Percentiles rank a stretch among this genome's conserved stretches.
Conservation (phyloP, 2,797 vertebrate species). For the Thunnus albacares region DNA sequence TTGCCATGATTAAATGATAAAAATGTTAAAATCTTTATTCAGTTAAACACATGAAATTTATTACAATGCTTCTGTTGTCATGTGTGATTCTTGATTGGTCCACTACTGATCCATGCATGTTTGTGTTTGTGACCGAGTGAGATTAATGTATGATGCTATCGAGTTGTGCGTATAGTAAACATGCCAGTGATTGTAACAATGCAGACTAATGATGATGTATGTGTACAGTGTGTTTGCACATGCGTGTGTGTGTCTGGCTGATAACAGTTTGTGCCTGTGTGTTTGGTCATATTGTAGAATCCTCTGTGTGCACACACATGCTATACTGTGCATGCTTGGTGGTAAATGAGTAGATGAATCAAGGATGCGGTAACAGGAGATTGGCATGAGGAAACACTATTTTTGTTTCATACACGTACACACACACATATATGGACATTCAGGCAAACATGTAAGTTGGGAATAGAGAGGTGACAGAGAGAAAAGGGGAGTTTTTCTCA, state of each 20-base stretch:
- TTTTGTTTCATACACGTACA: not conserved
- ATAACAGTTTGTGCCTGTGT: constrained; percentile 43
- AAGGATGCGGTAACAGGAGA: constrained; percentile 32
- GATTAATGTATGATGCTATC: constrained; percentile 38
- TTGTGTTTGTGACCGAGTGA: constrained; percentile 12
- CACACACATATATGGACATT: not conserved
- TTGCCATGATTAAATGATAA: not conserved
- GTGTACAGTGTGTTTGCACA: constrained; percentile 57
- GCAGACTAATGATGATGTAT: constrained; percentile 69
- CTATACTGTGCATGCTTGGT: constrained; percentile 31
- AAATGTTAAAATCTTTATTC: not conserved
- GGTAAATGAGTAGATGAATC: constrained; percentile 63
- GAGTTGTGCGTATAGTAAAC: constrained; percentile 61
- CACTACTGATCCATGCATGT: not conserved
- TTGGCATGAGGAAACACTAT: constrained; percentile 31
- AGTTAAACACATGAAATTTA: not conserved
- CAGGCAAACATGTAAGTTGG: not conserved
- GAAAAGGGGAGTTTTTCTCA: not conserved
- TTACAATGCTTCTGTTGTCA: not conserved
- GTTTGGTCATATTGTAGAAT: constrained; percentile 34
- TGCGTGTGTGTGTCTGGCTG: constrained; percentile 41
- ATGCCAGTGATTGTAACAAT: constrained; percentile 59
- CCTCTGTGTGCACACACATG: constrained; percentile 15
- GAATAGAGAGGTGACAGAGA: not conserved
- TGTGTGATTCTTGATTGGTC: not conserved